Evolutionary conservation across 1,140 invertebrate species (phyloP), one percentile per base, ranked within the genome.

Genomic region (Drosophila chauvacae): DNA sequence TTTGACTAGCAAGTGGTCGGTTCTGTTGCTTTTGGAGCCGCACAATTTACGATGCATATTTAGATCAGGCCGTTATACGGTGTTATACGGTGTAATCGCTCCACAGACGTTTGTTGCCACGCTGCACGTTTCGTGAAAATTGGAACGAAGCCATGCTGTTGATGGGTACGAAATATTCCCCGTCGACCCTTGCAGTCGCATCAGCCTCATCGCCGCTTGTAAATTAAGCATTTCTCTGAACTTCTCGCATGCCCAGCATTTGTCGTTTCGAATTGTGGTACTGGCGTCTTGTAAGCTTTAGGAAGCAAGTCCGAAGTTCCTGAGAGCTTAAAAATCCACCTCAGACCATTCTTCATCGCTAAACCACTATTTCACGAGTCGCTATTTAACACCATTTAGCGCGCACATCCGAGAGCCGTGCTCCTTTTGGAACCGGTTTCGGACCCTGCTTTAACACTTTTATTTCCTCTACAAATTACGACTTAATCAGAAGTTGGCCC

Each of bases 401-500:
- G 42, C 26, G 18, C 30, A 57, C 42, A 41, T 71, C 41, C 41
- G 42, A 56, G 26, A 18, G 7, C 20, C 47, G 16, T 18, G 26
- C 14, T 37, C 28, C 50, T 35, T 56, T 23, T 30, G 37, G 18
- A 75, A 80, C 61, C 48, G 50, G 63, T 39, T 37, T 14, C 35
- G 14, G 30, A 39, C 57, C 57, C 69, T 60, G 44, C 58, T 47
- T 61, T 10, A 66, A 62, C 83, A 72, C 63, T 81, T 81, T 68
- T 51, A 72, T 70, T 58, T 63, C 70, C 39, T 76, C 39, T 71
- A 81, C 86, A 90, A 90, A 90, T 90, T 81, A 90, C 81, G 81
- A 90, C 86, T 90, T 90, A 85, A 90, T 90, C 75, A 85, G 78
- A 80, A 90, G 85, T 90, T 86, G 78, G 77, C 78, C 81, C 71